Evolutionary conservation across 35 echinoderm and acorn worm genomes (phyloP).

Genomic region (Holothuria glaberrima): DNA sequence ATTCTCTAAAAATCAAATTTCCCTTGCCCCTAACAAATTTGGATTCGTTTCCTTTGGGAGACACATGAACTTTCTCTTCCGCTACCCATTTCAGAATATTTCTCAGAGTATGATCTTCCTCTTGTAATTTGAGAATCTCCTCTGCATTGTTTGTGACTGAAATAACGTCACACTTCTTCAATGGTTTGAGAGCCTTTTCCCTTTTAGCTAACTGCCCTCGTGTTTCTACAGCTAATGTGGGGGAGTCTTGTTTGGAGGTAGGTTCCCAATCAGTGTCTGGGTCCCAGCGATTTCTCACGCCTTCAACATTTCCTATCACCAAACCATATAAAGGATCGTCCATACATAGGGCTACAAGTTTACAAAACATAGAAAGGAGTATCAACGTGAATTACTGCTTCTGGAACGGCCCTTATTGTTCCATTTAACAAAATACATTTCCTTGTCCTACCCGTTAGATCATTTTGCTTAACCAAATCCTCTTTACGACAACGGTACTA

Average conservation of each 20-base stretch:
- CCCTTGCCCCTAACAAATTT: background rate
- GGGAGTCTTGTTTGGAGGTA: background rate
- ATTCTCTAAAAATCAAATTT: constrained; percentile 48
- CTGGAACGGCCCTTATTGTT: background rate
- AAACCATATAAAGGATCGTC: constrained; percentile 26
- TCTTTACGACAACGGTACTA: constrained; percentile 31
- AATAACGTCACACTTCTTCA: background rate
- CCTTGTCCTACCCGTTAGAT: background rate
- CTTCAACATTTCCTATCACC: constrained; percentile 24
- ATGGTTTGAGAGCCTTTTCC: background rate
- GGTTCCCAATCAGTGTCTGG: constrained; percentile 20
- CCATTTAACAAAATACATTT: constrained; percentile 30
- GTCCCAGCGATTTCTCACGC: constrained; percentile 1
- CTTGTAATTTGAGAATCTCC: background rate
- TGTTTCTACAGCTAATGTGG: background rate
- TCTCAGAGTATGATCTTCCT: no score
- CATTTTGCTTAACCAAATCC: background rate
- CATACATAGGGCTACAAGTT: constrained; percentile 2
- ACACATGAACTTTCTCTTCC: no score
- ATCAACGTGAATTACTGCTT: no score
- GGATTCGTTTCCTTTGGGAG: no score
- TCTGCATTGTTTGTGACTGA: constrained; percentile 21
- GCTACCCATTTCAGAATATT: no score
- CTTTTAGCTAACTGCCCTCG: constrained; percentile 1
- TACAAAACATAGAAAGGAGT: constrained; percentile 32